phyloP scores from a whole-genome alignment of 1,140 invertebrate genomes.

The Drosophila santomea region DNA sequence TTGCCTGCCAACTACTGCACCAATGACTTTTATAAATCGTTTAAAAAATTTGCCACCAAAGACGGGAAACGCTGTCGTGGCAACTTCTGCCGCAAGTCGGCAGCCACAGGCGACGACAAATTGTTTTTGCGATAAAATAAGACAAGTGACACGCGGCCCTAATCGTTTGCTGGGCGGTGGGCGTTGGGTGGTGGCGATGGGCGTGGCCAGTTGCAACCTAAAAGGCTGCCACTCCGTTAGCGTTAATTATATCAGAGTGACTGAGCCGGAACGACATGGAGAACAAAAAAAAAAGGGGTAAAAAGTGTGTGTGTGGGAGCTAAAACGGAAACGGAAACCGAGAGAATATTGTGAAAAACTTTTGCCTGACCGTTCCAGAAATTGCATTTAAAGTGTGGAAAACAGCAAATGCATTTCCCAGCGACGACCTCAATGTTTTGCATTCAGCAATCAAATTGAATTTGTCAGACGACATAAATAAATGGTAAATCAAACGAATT shows the following conservation, averaged over 20 bases:
- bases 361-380: slow-evolving; percentile 51
- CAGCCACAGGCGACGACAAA: slow-evolving; percentile 67
- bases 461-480: slow-evolving; percentile 71
- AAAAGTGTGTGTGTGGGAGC: not conserved
- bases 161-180: slow-evolving; percentile 44
- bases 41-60: slow-evolving; percentile 74
- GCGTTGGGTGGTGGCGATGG: not conserved
- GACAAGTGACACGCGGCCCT: slow-evolving; percentile 75
- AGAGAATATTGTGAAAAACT: slow-evolving; percentile 41
- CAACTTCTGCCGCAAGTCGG: slow-evolving; percentile 54
- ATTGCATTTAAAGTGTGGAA: slow-evolving; percentile 63
- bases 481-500: slow-evolving; percentile 76
- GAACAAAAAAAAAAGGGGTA: not conserved
- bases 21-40: slow-evolving; percentile 76
- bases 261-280: slow-evolving; percentile 27
- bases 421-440: slow-evolving; percentile 37
- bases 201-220: slow-evolving; percentile 42
- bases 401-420: slow-evolving; percentile 13
- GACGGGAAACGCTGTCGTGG: slow-evolving; percentile 70
- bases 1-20: slow-evolving; percentile 40
- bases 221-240: slow-evolving; percentile 62
- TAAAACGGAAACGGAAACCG: not conserved
- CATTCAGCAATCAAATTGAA: slow-evolving; percentile 64
- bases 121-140: slow-evolving; percentile 83
- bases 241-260: slow-evolving; percentile 69